These are phyloP conservation scores for Metopia argyrocephala DNA, from an alignment of 2,888 invertebrate species.

Conservation along the genomic window DNA sequence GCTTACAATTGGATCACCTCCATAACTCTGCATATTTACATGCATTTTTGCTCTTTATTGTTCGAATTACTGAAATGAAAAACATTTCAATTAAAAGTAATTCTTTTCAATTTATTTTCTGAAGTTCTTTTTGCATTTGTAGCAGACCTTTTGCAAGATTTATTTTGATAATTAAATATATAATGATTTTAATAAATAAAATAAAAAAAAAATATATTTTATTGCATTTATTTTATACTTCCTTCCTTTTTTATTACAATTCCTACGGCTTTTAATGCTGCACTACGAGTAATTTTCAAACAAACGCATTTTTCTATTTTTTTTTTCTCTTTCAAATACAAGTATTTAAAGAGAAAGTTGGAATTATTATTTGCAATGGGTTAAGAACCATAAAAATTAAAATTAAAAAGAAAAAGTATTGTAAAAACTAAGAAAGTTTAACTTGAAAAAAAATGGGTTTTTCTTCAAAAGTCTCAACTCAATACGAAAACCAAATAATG, in stretches of 20 bases:
- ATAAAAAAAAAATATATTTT: background rate
- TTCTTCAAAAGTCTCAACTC: constrained; percentile 20
- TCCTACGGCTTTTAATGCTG: background rate
- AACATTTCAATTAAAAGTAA: constrained; percentile 11
- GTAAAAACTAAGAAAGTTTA: background rate
- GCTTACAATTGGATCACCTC: too few relatives aligned
- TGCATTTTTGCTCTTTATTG: too few relatives aligned
- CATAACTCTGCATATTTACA: too few relatives aligned
- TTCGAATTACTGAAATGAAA: constrained; percentile 10
- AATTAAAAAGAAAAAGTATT: background rate
- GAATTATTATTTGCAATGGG: background rate
- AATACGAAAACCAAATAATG: constrained; percentile 31
- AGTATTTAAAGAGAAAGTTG: constrained; percentile 3
- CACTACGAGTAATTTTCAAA: constrained; percentile 2
- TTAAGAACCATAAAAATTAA: background rate
- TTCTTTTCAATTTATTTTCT: constrained; percentile 12
- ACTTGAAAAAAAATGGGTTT: background rate
- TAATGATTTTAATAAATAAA: background rate
- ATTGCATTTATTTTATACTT: background rate
- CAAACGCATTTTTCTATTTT: constrained; percentile 32
- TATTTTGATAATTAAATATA: constrained; percentile 50
- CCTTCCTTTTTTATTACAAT: background rate
- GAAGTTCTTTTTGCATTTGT: constrained; percentile 6
- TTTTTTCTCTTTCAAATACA: constrained; percentile 35
- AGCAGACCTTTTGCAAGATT: constrained; percentile 31